Conservation (phyloP, 2,797 vertebrate genomes). For the Cyclura pinguis region DNA sequence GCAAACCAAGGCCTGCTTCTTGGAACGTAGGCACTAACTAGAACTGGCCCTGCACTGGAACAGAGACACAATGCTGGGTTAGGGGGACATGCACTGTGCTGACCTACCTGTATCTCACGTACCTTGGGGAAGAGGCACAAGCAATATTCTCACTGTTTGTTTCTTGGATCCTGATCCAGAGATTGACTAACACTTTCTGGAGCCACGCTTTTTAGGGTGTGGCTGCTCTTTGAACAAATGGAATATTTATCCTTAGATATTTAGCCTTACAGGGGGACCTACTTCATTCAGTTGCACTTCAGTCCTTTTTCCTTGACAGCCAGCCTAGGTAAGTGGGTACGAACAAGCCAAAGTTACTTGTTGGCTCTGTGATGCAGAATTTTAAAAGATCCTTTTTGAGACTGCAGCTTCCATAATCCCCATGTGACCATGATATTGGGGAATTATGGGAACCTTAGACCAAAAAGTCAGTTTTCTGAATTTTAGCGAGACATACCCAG, state of each 20-base stretch:
- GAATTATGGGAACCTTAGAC: no score
- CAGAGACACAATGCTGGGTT: neutral
- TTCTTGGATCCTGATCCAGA: neutral
- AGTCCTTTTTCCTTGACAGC: neutral
- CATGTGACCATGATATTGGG: no score
- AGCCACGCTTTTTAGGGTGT: neutral
- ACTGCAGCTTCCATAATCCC: no score
- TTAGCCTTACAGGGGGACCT: neutral
- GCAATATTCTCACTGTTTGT: neutral
- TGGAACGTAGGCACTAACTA: constrained; percentile 40
- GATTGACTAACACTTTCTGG: neutral
- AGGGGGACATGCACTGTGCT: neutral
- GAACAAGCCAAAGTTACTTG: neutral
- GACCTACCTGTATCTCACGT: neutral
- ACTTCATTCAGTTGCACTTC: neutral
- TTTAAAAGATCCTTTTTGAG: no score
- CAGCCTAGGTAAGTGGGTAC: neutral
- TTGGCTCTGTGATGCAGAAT: no score
- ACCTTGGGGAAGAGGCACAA: neutral
- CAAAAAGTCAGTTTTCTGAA: no score
- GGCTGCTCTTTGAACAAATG: neutral
- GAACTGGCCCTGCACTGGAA: constrained; percentile 26
- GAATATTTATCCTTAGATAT: neutral
- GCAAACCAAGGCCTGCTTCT: constrained; percentile 42
- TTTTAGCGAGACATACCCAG: no score